These are phyloP conservation scores for Myotis brandtii DNA, from an alignment of 2,113 vertebrate species.

Conservation along the genomic window DNA sequence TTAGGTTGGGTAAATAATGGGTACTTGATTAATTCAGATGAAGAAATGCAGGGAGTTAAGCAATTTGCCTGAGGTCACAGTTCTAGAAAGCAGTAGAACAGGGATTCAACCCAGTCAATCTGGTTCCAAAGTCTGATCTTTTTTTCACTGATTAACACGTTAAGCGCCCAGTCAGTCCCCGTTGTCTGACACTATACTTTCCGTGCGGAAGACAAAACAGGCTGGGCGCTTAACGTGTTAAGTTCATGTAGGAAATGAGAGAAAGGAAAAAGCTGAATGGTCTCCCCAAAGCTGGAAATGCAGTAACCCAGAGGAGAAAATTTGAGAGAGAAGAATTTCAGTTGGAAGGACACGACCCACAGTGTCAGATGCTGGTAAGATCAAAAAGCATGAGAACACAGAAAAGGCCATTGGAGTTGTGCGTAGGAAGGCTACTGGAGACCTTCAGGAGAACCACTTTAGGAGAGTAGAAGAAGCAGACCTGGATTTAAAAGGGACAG, in stretches of 20 bases:
- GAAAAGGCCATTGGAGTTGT: not conserved
- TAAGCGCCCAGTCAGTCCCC: too few species aligned
- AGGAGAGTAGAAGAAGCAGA: not conserved
- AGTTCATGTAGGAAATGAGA: not conserved
- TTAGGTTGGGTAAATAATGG: not conserved
- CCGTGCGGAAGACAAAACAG: too few species aligned
- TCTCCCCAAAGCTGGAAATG: not conserved
- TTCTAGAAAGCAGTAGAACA: not conserved
- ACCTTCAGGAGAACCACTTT: not conserved
- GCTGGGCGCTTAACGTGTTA: too few species aligned
- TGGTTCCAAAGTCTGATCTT: not conserved
- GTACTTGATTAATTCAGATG: constrained; percentile 33
- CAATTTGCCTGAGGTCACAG: not conserved
- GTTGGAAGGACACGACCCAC: not conserved
- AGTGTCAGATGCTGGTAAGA: not conserved
- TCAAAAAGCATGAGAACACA: not conserved
- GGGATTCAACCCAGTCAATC: not conserved
- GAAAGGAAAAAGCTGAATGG: not conserved
- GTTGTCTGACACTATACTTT: too few species aligned
- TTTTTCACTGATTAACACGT: not conserved
- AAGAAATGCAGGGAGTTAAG: not conserved
- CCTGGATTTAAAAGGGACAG: not conserved
- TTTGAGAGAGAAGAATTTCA: not conserved
- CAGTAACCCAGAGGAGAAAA: not conserved
- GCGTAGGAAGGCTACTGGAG: not conserved